These are phyloP conservation scores for Alosa sapidissima DNA, from an alignment of 2,797 vertebrate species.

Conservation along the genomic window DNA sequence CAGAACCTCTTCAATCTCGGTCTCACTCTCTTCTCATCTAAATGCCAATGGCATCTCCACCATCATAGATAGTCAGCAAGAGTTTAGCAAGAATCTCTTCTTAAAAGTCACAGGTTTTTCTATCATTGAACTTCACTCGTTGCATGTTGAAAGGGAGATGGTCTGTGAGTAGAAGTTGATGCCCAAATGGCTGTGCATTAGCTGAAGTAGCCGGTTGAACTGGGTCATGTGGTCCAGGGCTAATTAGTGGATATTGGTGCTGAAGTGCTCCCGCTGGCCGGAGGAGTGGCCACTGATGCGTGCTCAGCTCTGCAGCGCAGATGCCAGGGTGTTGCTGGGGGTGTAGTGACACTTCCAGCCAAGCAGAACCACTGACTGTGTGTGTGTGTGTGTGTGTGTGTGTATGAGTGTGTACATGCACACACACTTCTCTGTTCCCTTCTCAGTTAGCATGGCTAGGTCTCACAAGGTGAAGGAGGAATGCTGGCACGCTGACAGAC, in stretches of 20 bases:
- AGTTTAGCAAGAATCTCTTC: no score
- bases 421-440: slow-evolving; percentile 49
- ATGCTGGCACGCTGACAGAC: slow-evolving; percentile 51
- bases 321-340: slow-evolving; percentile 35
- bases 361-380: slow-evolving; percentile 20
- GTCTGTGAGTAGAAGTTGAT: neutral
- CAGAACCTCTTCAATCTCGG: neutral
- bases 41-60: neutral
- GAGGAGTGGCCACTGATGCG: neutral
- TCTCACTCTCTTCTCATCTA: neutral
- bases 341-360: slow-evolving; percentile 29
- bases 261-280: neutral
- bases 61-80: no score
- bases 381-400: neutral
- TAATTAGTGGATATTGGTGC: neutral
- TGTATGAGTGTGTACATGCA: neutral
- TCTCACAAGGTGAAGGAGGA: slow-evolving; percentile 59
- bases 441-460: slow-evolving; percentile 51
- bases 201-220: neutral
- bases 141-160: neutral
- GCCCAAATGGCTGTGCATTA: neutral
- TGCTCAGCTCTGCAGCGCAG: neutral
- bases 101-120: neutral
- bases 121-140: neutral
- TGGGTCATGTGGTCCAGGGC: neutral